These are phyloP conservation scores for Pangasius krempfi DNA, from an alignment of 2,797 vertebrate genomes.

Conservation along the genomic window DNA sequence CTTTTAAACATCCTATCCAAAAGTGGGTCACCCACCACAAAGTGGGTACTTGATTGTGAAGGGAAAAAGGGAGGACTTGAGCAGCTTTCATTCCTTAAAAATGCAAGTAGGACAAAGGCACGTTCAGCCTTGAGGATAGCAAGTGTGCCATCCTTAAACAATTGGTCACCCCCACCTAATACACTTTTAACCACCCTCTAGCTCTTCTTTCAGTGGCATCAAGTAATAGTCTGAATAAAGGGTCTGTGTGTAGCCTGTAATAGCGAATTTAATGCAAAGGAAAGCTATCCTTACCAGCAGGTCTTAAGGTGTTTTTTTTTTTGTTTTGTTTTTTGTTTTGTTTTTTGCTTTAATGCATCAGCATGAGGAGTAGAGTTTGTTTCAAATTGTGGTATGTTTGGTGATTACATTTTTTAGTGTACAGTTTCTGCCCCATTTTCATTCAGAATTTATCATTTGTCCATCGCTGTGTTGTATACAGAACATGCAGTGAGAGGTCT, in stretches of 20 bases:
- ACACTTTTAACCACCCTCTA: slow-evolving; percentile 28
- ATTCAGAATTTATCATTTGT: not conserved
- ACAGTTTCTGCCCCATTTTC: not conserved
- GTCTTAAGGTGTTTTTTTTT: not conserved
- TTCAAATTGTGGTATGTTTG: not conserved
- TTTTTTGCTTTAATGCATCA: not conserved
- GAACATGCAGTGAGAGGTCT: not conserved
- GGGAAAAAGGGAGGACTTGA: slow-evolving; percentile 46
- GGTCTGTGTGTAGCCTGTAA: slow-evolving; percentile 25
- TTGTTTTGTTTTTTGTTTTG: not conserved
- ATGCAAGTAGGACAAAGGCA: slow-evolving; percentile 64
- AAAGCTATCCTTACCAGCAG: not conserved
- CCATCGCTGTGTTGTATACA: not conserved
- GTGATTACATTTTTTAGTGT: not conserved
- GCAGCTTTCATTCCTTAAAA: slow-evolving; percentile 64
- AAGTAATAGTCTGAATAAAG: slow-evolving; percentile 46
- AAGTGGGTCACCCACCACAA: slow-evolving; percentile 65
- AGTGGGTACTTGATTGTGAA: slow-evolving; percentile 51
- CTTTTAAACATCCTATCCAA: slow-evolving; percentile 31
- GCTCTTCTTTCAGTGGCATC: slow-evolving; percentile 24
- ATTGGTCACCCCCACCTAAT: not conserved
- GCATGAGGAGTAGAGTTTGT: not conserved
- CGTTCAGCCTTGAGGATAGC: slow-evolving; percentile 56
- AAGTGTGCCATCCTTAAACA: slow-evolving; percentile 57
- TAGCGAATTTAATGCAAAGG: slow-evolving; percentile 18